Evolutionary conservation across 2,797 vertebrate species (phyloP).

Genomic region (Manis pentadactyla): DNA sequence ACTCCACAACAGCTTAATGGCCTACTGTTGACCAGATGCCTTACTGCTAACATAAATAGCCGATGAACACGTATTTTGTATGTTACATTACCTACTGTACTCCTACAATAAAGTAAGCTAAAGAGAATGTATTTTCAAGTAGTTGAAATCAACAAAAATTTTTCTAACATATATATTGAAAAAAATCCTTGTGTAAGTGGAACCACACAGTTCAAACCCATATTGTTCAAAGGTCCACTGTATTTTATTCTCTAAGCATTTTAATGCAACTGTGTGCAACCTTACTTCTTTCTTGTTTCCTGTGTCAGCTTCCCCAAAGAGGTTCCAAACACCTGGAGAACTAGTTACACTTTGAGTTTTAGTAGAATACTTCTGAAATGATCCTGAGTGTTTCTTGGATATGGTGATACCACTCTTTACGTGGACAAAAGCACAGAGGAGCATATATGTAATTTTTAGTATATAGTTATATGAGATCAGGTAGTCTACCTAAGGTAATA

Average conservation of each 20-base stretch:
- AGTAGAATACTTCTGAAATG: not conserved
- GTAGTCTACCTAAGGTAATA: not conserved
- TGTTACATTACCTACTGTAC: no score
- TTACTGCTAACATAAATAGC: no score
- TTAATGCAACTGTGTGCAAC: not conserved
- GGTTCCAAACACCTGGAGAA: not conserved
- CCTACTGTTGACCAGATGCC: no score
- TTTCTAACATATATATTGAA: no score
- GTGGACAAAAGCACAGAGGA: not conserved
- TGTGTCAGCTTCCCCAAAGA: not conserved
- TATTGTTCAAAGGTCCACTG: no score
- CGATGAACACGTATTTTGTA: no score
- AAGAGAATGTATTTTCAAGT: no score
- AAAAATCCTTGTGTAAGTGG: no score
- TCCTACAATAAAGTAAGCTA: no score
- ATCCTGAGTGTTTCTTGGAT: not conserved
- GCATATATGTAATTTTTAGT: not conserved
- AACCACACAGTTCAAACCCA: no score
- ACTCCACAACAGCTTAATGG: no score
- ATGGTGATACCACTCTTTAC: not conserved
- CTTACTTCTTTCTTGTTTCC: not conserved
- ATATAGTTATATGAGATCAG: not conserved
- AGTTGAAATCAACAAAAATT: no score
- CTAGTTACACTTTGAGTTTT: not conserved
- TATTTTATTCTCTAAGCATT: not conserved